Conservation (phyloP, 1,140 invertebrate genomes). For the Rhopalosiphum padi region DNA sequence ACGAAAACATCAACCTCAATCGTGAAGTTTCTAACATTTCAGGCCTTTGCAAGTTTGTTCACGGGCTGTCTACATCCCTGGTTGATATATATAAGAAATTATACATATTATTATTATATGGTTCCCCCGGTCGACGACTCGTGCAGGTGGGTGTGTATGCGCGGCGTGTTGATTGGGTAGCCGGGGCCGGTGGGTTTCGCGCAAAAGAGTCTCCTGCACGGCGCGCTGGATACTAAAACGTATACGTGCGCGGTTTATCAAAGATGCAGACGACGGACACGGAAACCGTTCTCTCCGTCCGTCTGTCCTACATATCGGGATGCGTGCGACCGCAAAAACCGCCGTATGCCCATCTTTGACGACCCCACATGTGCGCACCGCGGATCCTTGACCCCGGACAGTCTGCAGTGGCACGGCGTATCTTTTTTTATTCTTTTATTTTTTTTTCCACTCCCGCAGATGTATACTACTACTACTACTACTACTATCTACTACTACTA, state of each 20-base stretch:
- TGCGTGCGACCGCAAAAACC: conserved; percentile 56
- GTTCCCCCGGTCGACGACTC: background rate
- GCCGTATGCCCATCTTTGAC: conserved; percentile 56
- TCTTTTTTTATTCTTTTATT: background rate
- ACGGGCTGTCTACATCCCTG: background rate
- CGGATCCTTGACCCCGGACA: conserved; percentile 55
- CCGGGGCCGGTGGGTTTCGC: background rate
- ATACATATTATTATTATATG: background rate
- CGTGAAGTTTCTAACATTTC: background rate
- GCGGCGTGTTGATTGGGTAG: background rate
- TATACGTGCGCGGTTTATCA: conserved; percentile 54
- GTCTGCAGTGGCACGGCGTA: conserved; percentile 12
- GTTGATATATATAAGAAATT: background rate
- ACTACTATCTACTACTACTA: background rate
- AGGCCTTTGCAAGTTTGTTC: background rate
- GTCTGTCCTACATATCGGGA: conserved; percentile 56
- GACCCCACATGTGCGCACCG: conserved; percentile 12
- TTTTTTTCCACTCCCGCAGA: background rate
- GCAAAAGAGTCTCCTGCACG: background rate
- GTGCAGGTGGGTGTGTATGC: background rate
- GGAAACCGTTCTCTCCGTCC: conserved; percentile 55
- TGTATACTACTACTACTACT: background rate
- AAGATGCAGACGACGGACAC: conserved; percentile 51
- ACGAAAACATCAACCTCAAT: background rate
- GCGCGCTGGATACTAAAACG: background rate